These are phyloP conservation scores for Carettochelys insculpta DNA, from an alignment of 2,113 vertebrate genomes.

Conservation along the genomic window DNA sequence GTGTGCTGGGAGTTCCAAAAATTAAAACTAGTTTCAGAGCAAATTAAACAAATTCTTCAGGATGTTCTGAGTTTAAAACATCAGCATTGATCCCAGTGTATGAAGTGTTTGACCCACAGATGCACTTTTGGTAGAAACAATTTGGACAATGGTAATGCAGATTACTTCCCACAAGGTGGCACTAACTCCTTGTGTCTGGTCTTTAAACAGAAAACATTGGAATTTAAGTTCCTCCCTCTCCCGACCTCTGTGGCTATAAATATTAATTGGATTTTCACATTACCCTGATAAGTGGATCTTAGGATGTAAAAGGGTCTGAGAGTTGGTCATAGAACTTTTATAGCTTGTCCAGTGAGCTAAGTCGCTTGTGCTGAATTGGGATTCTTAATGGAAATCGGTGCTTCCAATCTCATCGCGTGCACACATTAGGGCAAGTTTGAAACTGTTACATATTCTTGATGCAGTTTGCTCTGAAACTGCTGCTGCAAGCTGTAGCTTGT, in stretches of 20 bases:
- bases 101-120: neutral
- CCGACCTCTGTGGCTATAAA: neutral
- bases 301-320: constrained; percentile 42
- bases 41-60: neutral
- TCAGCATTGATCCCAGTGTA: neutral
- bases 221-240: neutral
- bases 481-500: constrained; percentile 64
- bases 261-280: constrained; percentile 20
- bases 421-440: constrained; percentile 67
- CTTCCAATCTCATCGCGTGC: constrained; percentile 49
- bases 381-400: constrained; percentile 51
- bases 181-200: neutral
- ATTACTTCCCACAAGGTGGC: constrained; percentile 58
- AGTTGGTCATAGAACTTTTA: constrained; percentile 57
- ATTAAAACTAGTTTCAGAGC: neutral
- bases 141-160: neutral
- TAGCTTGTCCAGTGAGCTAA: constrained; percentile 46
- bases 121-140: neutral
- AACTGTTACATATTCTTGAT: constrained; percentile 66
- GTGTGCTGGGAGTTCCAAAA: neutral
- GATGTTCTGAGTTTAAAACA: neutral
- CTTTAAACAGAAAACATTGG: neutral
- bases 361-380: constrained; percentile 48
- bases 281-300: constrained; percentile 60
- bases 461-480: constrained; percentile 47